A percentile compares a stretch with the other conserved stretches of the same genome.
Evolutionary conservation across 2,797 vertebrate species (phyloP).

Genomic region (Brachyrhaphis roseni): DNA sequence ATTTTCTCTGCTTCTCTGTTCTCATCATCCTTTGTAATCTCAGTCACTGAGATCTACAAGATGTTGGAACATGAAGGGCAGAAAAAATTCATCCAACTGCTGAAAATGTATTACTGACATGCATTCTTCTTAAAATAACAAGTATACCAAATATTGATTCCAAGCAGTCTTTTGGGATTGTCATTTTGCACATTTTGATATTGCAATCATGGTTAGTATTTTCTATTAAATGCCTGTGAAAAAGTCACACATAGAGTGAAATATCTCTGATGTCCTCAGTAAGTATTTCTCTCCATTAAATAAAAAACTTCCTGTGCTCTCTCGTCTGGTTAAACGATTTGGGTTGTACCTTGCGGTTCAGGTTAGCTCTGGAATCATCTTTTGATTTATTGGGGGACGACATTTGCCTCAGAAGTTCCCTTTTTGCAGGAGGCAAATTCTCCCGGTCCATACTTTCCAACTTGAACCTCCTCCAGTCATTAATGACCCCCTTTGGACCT

Average conservation of each 20-base stretch:
- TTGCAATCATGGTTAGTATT: background rate
- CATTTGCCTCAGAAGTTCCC: slow-evolving; percentile 94
- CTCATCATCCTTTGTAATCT: too few species aligned
- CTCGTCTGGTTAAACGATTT: background rate
- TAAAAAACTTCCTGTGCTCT: background rate
- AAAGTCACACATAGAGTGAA: background rate
- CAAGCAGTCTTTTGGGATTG: background rate
- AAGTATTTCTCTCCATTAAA: background rate
- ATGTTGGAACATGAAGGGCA: background rate
- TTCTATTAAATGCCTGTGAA: background rate
- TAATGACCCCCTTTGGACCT: slow-evolving; percentile 98
- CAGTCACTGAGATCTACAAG: background rate
- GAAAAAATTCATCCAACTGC: background rate
- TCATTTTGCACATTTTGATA: background rate
- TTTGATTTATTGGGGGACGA: slow-evolving; percentile 85
- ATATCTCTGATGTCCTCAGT: background rate
- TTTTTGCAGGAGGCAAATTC: slow-evolving; percentile 85
- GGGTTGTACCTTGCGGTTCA: slow-evolving; percentile 88
- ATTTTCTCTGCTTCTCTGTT: background rate
- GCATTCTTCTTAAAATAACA: background rate
- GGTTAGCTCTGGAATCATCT: slow-evolving; percentile 81
- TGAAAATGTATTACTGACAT: background rate
- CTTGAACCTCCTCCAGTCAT: slow-evolving; percentile 98
- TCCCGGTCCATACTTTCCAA: slow-evolving; percentile 92
- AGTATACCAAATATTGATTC: background rate